Percentiles rank a stretch among this genome's conserved stretches.
These are phyloP conservation scores for Egretta garzetta DNA, from an alignment of 2,113 vertebrate genomes.

Conservation along the genomic window DNA sequence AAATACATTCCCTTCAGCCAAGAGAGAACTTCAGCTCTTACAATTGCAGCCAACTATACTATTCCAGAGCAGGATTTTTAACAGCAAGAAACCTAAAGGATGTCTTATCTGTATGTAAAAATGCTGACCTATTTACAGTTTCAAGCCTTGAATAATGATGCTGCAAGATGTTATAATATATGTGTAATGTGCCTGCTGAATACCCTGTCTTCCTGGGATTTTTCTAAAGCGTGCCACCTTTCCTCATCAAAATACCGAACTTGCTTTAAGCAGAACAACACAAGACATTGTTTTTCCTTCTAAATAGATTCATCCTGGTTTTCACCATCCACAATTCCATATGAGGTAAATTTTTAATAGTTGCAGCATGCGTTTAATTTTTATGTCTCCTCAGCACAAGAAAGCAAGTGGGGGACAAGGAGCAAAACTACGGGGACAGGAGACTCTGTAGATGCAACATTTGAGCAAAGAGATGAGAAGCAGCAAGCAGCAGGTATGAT, in stretches of 20 bases:
- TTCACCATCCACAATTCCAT: not conserved
- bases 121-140: not conserved
- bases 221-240: not conserved
- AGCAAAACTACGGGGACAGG: not conserved
- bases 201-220: not conserved
- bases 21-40: not conserved
- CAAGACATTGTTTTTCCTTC: not conserved
- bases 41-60: not conserved
- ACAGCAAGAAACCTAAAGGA: not conserved
- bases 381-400: not conserved
- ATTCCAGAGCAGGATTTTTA: not conserved
- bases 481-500: not conserved
- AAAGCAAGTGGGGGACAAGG: not conserved
- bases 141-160: not conserved
- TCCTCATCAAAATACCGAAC: not conserved
- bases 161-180: not conserved
- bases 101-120: not conserved
- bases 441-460: fast-evolving
- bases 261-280: not conserved
- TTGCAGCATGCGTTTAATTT: not conserved
- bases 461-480: not conserved
- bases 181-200: not conserved
- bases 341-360: not conserved
- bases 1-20: not conserved
- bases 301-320: not conserved